These are phyloP conservation scores for Ia io DNA, from an alignment of 2,113 vertebrate species.

Conservation along the genomic window DNA sequence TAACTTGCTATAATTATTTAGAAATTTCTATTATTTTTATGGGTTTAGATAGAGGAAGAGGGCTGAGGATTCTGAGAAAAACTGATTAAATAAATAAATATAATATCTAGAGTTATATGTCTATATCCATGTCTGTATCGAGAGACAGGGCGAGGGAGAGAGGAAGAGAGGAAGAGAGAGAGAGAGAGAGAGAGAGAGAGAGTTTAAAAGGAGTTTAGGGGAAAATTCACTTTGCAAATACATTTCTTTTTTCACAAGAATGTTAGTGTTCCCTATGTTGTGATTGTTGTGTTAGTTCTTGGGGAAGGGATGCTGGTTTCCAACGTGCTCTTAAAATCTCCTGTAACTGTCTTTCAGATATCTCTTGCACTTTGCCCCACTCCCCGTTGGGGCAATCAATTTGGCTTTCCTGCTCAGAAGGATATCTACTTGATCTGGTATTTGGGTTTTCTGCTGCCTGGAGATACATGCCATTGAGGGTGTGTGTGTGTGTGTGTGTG, in stretches of 20 bases:
- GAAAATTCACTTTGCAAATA: neutral
- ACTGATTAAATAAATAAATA: neutral
- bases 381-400: neutral
- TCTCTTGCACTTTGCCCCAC: neutral
- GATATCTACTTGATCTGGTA: neutral
- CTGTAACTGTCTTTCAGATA: neutral
- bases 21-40: neutral
- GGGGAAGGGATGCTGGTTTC: neutral
- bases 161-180: no score
- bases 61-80: neutral
- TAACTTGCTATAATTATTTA: neutral
- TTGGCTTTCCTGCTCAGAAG: neutral
- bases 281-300: neutral
- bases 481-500: neutral
- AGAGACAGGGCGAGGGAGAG: no score
- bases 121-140: neutral
- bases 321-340: neutral
- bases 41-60: neutral
- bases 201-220: neutral
- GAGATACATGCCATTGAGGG: neutral
- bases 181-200: no score
- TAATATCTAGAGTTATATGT: neutral
- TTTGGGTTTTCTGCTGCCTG: neutral
- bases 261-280: neutral
- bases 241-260: slow-evolving; percentile 26